These are phyloP conservation scores for Cryptoblepharus egeriae DNA, from an alignment of 2,797 vertebrate genomes.

Conservation along the genomic window DNA sequence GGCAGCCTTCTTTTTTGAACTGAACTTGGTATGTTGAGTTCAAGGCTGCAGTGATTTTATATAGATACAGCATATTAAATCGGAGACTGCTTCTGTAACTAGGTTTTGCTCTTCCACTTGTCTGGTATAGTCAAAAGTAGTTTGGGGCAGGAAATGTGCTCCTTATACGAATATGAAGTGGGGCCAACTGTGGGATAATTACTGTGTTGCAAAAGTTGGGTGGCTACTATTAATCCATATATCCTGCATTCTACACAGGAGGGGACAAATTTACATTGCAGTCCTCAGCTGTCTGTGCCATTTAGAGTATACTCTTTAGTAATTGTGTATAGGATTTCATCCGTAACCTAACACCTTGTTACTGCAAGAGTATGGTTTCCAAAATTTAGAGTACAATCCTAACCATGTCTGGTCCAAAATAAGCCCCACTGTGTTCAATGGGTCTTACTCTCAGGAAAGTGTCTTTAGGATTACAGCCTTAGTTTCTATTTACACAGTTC, in stretches of 20 bases:
- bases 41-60: neutral
- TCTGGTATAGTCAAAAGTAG: neutral
- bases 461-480: too few species aligned
- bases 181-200: neutral
- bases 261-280: neutral
- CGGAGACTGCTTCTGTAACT: neutral
- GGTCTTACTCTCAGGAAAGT: too few species aligned
- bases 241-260: neutral
- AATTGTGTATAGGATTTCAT: too few species aligned
- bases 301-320: too few species aligned
- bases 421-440: too few species aligned
- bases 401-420: too few species aligned
- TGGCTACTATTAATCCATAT: neutral
- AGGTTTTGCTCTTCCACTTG: neutral
- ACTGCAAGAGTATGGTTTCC: fast-evolving
- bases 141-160: neutral
- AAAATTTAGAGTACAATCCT: too few species aligned
- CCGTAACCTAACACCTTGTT: neutral
- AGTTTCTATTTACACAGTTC: slow-evolving; percentile 19
- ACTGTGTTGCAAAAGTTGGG: neutral
- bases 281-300: too few species aligned
- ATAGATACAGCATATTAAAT: neutral
- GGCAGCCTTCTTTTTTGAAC: neutral
- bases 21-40: neutral
- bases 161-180: neutral